phyloP scores from a whole-genome alignment of 2,797 vertebrate genomes.

The Pseudopleuronectes americanus region DNA sequence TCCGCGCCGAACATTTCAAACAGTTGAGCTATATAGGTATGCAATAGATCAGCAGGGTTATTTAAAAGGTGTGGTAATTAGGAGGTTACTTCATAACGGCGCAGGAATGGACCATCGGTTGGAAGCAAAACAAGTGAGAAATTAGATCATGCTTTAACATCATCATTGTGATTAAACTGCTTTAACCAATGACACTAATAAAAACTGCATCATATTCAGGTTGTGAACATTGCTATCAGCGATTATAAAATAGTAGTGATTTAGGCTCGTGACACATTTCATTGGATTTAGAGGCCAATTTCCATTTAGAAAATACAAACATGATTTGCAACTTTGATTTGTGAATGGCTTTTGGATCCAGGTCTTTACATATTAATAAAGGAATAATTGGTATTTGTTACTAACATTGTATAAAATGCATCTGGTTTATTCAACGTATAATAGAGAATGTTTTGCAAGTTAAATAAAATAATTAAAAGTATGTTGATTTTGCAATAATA shows the following conservation, averaged over 20 bases:
- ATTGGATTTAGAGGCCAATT: background rate
- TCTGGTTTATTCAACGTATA: background rate
- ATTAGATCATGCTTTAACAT: background rate
- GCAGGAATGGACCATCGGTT: background rate
- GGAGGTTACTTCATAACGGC: conserved; percentile 19
- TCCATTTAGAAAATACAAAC: background rate
- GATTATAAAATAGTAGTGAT: too few species aligned
- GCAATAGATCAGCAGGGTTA: conserved; percentile 47
- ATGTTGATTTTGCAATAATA: background rate
- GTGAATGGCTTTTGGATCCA: conserved; percentile 4
- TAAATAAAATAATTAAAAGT: background rate
- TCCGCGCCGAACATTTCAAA: conserved; percentile 54
- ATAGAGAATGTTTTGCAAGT: background rate
- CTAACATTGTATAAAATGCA: background rate
- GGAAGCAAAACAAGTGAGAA: background rate
- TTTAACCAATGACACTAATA: background rate
- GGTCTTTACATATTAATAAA: conserved; percentile 7
- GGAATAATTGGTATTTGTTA: background rate
- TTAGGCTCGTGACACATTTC: background rate
- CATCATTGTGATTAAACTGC: background rate
- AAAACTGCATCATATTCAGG: background rate
- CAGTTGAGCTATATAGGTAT: conserved; percentile 57
- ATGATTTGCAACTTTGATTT: background rate
- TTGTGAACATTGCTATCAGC: background rate
- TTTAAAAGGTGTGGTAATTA: conserved; percentile 49